Evolutionary conservation across 2,797 vertebrate genomes (phyloP), one percentile per base, ranked within the genome.

Genomic region (Amphiprion clarkii): DNA sequence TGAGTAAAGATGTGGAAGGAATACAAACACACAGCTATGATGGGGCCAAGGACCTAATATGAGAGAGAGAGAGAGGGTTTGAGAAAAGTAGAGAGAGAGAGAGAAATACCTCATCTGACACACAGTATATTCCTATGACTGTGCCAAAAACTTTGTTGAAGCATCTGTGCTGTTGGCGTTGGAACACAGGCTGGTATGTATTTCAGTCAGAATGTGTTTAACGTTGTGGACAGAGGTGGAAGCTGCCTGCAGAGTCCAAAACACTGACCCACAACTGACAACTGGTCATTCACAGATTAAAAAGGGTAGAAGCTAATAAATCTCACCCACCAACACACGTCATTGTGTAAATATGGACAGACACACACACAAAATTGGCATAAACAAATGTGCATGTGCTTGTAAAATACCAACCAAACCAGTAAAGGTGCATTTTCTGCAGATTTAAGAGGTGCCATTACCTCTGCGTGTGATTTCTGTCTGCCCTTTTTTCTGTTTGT

Each of bases 81-180:
- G 31, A 55, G 29, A 48, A 64, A 73, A 55, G 71, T 10, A 71
- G 23, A 53, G 52, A 67, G 53, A 67, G n/a, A 40, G 44, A 72
- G 25, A 64, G 56, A 78, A 67, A 71, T 21, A 17, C 54, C 36
- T 68, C 64, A 67, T 79, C 23, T 74, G 48, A 72, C 52, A 74
- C 54, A 57, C 14, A 67, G 21, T 11, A 69, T 66, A 74, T 81
- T 86, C 70, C 78, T 39, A 66, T 33, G 0, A 46, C 39, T 42
- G 46, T 59, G 83, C 83, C 84, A 92, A 75, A 79, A 82, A 68
- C 46, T 10, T 56, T 74, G 76, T 64, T 74, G 62, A 56, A 76
- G 70, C 83, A 86, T 84, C 78, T 74, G 70, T 71, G 85, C 72
- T 78, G 71, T 21, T 79, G 78, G 76, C 42, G 61, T 71, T 21